Base-by-base conservation (phyloP, 2,888 invertebrate genomes). In the Pyrgus malvae region DNA sequence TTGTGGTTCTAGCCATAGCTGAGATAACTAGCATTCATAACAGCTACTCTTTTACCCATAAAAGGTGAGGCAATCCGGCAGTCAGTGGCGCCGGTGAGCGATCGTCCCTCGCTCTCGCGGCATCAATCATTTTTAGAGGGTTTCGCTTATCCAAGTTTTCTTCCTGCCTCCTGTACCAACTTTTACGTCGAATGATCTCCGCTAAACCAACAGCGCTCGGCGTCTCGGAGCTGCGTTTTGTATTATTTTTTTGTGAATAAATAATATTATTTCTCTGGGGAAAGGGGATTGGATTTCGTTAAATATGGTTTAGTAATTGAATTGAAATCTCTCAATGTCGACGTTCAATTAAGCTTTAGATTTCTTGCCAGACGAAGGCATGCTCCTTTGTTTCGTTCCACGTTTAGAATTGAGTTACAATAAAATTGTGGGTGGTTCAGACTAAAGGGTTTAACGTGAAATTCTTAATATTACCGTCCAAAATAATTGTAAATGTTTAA, bases 121-220 rank as follows among this genome's bases (percentile, higher is more conserved):
- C 90, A 91, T 91, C 91, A 91, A 91, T 91, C 90, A 91, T 90
- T 87, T 87, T 89, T 89, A 83, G 90, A 88, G 90, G 90, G 90
- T 83, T 90, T 91, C 90, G 83, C 80, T 87, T 87, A 87, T 87
- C 88, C 87, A 81, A 86, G 85, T 88, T 89, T 87, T 82, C 85
- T 83, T 84, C 80, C 81, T 79, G 80, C 83, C 79, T 74, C 73
- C 78, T 80, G 79, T 73, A 76, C 77, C 73, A 84, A 86, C 84
- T 87, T 87, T 83, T 83, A 78, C 86, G 82, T 85, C 79, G 87
- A 87, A 80, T 86, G 89, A 90, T 90, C 90, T 88, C 79, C 76
- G 78, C 78, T 83, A 83, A 87, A 85, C 87, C 90, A 86, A 89
- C 87, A 84, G 80, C 86, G 83, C 75, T 79, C 79, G 74, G 74